Evolutionary conservation across 2,797 vertebrate genomes (phyloP).

Genomic region (Eulemur coronatus): DNA sequence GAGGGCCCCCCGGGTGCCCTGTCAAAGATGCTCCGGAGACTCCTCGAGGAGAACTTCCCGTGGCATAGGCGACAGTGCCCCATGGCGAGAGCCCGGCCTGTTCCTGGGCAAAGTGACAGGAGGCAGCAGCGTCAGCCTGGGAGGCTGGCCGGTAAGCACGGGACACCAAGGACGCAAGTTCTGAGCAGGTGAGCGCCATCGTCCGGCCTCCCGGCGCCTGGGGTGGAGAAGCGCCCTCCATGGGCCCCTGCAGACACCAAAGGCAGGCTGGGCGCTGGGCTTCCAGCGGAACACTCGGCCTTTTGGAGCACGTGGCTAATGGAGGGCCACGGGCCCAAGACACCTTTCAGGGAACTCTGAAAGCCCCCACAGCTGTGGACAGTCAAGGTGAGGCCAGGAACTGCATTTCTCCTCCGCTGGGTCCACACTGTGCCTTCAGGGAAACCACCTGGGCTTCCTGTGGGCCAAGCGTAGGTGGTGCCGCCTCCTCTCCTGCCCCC

Average conservation of each 20-base stretch:
- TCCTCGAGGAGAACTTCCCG: conserved; percentile 93
- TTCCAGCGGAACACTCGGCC: neutral
- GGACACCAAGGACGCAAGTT: neutral
- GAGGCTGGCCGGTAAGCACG: neutral
- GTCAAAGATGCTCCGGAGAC: conserved; percentile 91
- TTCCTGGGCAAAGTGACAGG: conserved; percentile 77
- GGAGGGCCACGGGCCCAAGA: neutral
- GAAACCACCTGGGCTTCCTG: neutral
- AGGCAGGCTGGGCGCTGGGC: neutral
- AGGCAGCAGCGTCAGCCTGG: fast-evolving
- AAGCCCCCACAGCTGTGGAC: neutral
- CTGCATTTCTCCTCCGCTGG: neutral
- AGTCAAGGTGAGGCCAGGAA: neutral
- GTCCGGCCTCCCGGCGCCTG: neutral
- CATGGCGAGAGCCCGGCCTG: conserved; percentile 81
- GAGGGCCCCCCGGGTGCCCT: conserved; percentile 81
- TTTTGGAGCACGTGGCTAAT: neutral
- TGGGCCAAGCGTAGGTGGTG: neutral
- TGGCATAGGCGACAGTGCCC: conserved; percentile 95
- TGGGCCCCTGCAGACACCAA: neutral
- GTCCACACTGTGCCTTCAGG: neutral
- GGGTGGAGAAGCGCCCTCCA: neutral
- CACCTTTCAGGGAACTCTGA: neutral
- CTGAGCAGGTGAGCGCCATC: neutral
- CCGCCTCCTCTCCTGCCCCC: neutral